A percentile compares a stretch with the other conserved stretches of the same genome.
These are phyloP conservation scores for Microplitis demolitor DNA, from an alignment of 1,140 invertebrate genomes.

Conservation along the genomic window DNA sequence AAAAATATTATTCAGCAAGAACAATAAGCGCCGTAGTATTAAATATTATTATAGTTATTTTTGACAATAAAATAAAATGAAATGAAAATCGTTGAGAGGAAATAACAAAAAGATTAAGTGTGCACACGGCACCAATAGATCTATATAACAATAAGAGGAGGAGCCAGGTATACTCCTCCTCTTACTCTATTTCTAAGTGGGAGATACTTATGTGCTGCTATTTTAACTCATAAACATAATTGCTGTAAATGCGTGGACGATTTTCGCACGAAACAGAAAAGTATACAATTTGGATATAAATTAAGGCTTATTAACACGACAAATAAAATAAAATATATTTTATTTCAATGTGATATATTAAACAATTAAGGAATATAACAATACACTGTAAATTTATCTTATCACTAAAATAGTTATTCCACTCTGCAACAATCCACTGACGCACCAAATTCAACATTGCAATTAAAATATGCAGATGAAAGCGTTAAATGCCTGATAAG, in stretches of 20 bases:
- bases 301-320: no score
- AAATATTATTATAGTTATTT: not conserved
- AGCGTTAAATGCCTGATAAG: no score
- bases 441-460: no score
- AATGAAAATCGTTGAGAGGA: not conserved
- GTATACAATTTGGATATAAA: no score
- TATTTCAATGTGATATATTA: no score
- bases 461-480: no score
- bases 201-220: conserved; percentile 10
- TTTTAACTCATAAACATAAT: not conserved
- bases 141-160: conserved; percentile 16
- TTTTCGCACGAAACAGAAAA: no score
- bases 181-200: conserved; percentile 17
- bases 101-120: not conserved
- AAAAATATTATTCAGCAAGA: not conserved
- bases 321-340: no score
- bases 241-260: not conserved
- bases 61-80: not conserved
- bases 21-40: not conserved
- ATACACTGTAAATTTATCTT: not conserved
- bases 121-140: conserved; percentile 12
- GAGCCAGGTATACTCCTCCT: conserved; percentile 25
- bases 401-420: no score
- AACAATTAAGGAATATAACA: not conserved
- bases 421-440: no score